Conservation (phyloP, 2,113 vertebrate genomes). For the Tachuris rubrigastra region DNA sequence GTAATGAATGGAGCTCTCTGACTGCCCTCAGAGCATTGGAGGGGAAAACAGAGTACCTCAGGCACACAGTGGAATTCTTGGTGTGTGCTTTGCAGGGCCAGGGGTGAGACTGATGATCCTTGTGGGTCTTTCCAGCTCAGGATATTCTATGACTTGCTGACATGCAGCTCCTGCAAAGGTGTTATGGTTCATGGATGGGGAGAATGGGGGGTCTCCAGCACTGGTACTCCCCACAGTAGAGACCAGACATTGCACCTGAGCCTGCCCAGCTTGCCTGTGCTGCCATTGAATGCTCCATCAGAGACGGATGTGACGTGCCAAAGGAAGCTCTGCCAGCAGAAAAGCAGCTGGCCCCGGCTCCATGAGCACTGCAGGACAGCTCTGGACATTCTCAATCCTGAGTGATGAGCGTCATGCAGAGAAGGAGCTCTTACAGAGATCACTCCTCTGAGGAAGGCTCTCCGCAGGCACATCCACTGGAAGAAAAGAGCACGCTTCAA, state of each 20-base stretch:
- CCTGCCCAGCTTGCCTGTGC: background rate
- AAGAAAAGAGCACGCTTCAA: background rate
- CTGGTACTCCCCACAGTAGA: accelerated
- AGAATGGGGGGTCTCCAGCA: background rate
- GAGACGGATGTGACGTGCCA: accelerated
- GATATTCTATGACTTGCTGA: background rate
- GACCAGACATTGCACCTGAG: accelerated
- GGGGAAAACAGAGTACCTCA: background rate
- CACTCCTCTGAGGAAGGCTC: background rate
- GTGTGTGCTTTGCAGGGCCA: background rate
- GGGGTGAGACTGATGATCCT: background rate
- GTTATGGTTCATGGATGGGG: accelerated
- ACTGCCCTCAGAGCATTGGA: background rate
- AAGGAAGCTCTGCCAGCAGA: background rate
- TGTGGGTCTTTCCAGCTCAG: background rate
- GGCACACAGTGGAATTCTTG: background rate
- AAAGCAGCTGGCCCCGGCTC: background rate
- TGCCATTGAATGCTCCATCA: accelerated
- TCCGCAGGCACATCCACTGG: background rate
- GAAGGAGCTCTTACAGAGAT: background rate
- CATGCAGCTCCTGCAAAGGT: background rate
- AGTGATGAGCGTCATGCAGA: background rate
- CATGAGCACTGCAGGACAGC: background rate
- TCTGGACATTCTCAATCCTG: background rate
- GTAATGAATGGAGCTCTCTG: background rate